Percentiles rank a stretch among this genome's conserved stretches.
Evolutionary conservation across 1,140 invertebrate species (phyloP).

Genomic region (Apolygus lucorum): DNA sequence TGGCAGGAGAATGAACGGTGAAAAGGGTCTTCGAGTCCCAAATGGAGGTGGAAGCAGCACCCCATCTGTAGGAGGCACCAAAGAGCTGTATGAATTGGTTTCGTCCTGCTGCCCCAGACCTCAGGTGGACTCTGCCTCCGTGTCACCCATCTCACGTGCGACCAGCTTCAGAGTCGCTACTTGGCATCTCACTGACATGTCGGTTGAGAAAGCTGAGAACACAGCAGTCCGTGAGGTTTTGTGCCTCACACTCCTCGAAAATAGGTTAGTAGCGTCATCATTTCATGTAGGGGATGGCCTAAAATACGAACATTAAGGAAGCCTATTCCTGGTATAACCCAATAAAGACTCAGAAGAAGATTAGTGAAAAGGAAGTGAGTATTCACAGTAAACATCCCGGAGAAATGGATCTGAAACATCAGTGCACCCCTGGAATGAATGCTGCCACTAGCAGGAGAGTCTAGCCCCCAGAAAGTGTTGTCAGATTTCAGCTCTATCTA

Average conservation of each 20-base stretch:
- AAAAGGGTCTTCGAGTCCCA: background rate
- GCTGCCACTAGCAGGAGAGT: no score
- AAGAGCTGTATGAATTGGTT: conserved; percentile 57
- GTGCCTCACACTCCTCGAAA: conserved; percentile 70
- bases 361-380: no score
- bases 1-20: background rate
- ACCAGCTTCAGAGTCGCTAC: conserved; percentile 55
- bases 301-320: no score
- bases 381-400: no score
- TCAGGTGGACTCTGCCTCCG: conserved; percentile 42
- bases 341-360: no score
- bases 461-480: no score
- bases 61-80: conserved; percentile 34
- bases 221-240: conserved; percentile 69
- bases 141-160: conserved; percentile 46
- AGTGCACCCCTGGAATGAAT: no score
- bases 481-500: no score
- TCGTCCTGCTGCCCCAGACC: conserved; percentile 56
- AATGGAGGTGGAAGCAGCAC: background rate
- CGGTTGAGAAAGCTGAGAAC: conserved; percentile 61
- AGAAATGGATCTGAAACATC: no score
- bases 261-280: no score
- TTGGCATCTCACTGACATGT: conserved; percentile 68
- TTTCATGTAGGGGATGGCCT: no score
- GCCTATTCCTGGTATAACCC: no score